Percentiles rank a stretch among this genome's conserved stretches.
These are phyloP conservation scores for Syngnathus floridae DNA, from an alignment of 2,113 vertebrate species.

Conservation along the genomic window DNA sequence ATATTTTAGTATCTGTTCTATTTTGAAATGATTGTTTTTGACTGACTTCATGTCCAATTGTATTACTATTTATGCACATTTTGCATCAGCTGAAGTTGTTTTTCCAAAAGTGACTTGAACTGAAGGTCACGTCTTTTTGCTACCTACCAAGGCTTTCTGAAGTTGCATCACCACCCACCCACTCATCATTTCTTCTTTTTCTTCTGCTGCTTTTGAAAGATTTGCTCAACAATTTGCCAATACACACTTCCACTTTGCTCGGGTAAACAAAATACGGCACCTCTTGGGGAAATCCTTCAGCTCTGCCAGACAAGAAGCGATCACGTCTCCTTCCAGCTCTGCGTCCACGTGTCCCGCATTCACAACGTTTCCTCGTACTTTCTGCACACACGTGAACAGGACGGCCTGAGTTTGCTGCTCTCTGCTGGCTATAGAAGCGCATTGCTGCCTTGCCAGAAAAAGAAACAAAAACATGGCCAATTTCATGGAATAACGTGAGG, in stretches of 20 bases:
- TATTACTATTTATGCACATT: too few species aligned
- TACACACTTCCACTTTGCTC: background rate
- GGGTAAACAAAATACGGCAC: conserved; percentile 45
- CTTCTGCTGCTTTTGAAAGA: background rate
- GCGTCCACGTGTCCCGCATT: conserved; percentile 36
- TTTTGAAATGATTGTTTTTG: too few species aligned
- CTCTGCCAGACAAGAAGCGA: conserved; percentile 46
- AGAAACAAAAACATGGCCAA: too few species aligned
- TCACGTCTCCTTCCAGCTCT: conserved; percentile 50
- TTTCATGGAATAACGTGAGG: too few species aligned
- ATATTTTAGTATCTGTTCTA: too few species aligned
- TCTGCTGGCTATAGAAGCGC: conserved; percentile 6
- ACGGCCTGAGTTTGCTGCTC: conserved; percentile 15
- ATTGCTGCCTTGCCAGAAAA: too few species aligned
- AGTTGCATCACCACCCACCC: background rate
- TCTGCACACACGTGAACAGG: conserved; percentile 32
- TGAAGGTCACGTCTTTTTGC: too few species aligned
- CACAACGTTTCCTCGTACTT: conserved; percentile 20
- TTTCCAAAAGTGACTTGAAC: too few species aligned
- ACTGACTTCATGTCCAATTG: too few species aligned
- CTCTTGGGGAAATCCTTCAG: conserved; percentile 56
- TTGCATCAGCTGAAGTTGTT: too few species aligned
- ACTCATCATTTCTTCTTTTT: background rate
- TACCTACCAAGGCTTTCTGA: background rate
- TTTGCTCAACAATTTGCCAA: background rate